Evolutionary conservation across 2,888 invertebrate genomes (phyloP).

Genomic region (Omphaloscelis lunosa): DNA sequence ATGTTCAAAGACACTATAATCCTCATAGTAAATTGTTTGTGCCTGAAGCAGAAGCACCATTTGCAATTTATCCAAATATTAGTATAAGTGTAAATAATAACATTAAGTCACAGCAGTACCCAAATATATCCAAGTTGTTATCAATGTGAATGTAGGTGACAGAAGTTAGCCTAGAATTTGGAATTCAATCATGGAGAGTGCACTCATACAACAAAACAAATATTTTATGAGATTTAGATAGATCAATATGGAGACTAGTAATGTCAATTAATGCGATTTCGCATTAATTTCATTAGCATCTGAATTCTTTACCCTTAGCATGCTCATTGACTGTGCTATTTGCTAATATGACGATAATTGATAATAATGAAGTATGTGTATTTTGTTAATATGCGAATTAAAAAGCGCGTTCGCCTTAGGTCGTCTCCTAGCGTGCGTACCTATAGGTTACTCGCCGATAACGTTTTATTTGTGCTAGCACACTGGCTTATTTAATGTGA

Average conservation of each 20-base stretch:
- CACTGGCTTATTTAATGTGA: too few relatives aligned
- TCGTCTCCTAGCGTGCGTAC: too few relatives aligned
- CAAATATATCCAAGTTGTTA: constrained; percentile 60
- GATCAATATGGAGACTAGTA: neutral
- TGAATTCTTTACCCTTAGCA: too few relatives aligned
- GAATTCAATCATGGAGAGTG: neutral
- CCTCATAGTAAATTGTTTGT: constrained; percentile 83
- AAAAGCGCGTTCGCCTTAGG: too few relatives aligned
- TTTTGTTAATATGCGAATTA: too few relatives aligned
- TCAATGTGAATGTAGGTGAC: constrained; percentile 40
- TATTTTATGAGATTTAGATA: neutral
- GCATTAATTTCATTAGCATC: too few relatives aligned
- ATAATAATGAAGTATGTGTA: too few relatives aligned
- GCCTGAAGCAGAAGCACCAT: constrained; percentile 50
- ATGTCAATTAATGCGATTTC: too few relatives aligned
- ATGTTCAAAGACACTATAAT: constrained; percentile 80
- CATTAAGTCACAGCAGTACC: constrained; percentile 52
- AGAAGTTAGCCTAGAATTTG: neutral
- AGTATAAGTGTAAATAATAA: constrained; percentile 47
- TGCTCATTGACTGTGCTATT: too few relatives aligned
- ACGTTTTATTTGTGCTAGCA: too few relatives aligned
- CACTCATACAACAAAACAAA: neutral
- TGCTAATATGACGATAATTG: too few relatives aligned
- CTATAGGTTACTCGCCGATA: too few relatives aligned
- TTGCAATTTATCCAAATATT: constrained; percentile 34